Base-by-base conservation (phyloP, 1,140 invertebrate genomes). In the Yoshiicerus persimilis region DNA sequence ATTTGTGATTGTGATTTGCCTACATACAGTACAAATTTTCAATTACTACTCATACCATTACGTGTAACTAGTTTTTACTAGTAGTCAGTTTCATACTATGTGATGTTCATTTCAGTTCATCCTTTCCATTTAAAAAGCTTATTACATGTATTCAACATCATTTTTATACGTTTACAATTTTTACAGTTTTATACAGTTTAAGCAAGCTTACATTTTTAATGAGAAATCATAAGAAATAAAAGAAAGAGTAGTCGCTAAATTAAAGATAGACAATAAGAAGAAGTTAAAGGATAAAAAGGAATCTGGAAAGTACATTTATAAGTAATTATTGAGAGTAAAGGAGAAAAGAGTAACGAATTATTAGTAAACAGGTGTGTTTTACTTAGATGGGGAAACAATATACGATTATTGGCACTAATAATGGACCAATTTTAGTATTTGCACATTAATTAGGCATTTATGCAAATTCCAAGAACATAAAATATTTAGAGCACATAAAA, bases 91-190 rank as follows among this genome's bases (percentile, higher is more conserved):
- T 64, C 23, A 64, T 64, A 64, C 66, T 13, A 16, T 11, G 16
- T 4, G 27, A 70, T 30, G 27, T 23, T 36, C 0, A 30, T 38
- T 80, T 80, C 75, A 80, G 75, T 80, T 80, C 75, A 80, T 80
- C 75, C 75, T 80, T 80, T 80, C 34, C 75, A 80, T 80, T 36
- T 80, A 80, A 80, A 75, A 80, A 80, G 75, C 75, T 80, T 80
- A 80, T 80, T 80, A 80, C 75, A 80, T 32, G 38, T 32, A n/a
- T 20, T 47, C 20, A 3, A 47, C 4, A 20, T 47, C 8, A 16
- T 56, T 56, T n/a, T n/a, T 6, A 56, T n/a, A n/a, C n/a, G n/a
- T n/a, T n/a, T n/a, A n/a, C n/a, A n/a, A n/a, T n/a, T 20, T 56
- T 20, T 56, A 56, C 13, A 20, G 2, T n/a, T n/a, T n/a, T n/a